A percentile compares a stretch with the other conserved stretches of the same genome.
phyloP scores from a whole-genome alignment of 2,797 vertebrate species.

The Alfaro cultratus region DNA sequence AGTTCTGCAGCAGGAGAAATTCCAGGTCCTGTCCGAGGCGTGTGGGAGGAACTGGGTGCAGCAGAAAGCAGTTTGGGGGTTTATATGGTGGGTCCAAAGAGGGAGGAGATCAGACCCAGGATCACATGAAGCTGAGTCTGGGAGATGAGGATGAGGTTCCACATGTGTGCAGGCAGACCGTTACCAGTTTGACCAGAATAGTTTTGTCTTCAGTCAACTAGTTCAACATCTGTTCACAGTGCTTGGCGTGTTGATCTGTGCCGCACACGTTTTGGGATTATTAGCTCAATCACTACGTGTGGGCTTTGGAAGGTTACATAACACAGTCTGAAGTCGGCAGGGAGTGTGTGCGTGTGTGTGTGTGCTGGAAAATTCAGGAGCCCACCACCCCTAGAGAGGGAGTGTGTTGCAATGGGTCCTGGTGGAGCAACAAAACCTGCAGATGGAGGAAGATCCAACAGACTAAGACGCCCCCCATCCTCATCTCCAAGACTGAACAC shows the following conservation, averaged over 20 bases:
- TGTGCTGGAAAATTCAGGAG: neutral
- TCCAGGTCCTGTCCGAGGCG: constrained; percentile 19
- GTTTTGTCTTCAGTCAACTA: neutral
- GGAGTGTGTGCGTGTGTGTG: too few relatives aligned
- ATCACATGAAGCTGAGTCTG: neutral
- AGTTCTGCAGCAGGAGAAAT: neutral
- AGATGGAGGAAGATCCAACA: constrained; percentile 2
- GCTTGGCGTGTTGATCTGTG: neutral
- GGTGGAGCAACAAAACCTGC: neutral
- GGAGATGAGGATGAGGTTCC: neutral
- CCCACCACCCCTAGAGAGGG: neutral
- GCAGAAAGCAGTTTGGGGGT: constrained; percentile 15
- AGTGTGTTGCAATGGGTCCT: neutral
- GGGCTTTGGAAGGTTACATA: neutral
- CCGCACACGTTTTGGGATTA: neutral
- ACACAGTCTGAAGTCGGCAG: neutral
- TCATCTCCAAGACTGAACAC: too few relatives aligned
- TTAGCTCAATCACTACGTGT: neutral
- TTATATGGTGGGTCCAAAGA: constrained; percentile 50
- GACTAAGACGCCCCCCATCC: neutral
- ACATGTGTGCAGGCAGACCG: neutral
- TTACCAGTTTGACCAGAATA: neutral
- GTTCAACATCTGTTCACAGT: neutral
- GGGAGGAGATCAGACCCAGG: constrained; percentile 43
- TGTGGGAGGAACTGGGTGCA: constrained; percentile 27